A percentile compares a stretch with the other conserved stretches of the same genome.
Evolutionary conservation across 2,113 vertebrate genomes (phyloP).

Genomic region (Lota lota): DNA sequence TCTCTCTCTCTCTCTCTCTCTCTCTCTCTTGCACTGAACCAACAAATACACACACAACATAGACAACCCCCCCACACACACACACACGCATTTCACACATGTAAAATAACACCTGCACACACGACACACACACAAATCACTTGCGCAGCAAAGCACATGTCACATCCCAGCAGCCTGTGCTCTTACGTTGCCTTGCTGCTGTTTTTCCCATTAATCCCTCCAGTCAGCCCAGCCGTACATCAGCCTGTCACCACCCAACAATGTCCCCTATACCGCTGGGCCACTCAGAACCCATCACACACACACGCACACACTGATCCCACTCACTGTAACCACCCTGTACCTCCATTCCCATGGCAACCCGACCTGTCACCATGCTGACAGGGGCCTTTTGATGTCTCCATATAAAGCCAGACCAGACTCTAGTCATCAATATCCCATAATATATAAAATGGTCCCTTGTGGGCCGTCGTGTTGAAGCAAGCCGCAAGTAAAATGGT

Average conservation of each 20-base stretch:
- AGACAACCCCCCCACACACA: neutral
- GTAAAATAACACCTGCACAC: conserved; percentile 1
- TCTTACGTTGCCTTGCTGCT: conserved; percentile 25
- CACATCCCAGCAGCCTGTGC: neutral
- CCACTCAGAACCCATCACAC: conserved; percentile 42
- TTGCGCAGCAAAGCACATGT: too few species aligned
- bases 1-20: too few species aligned
- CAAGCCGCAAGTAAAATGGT: too few species aligned
- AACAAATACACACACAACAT: too few species aligned
- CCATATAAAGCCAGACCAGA: conserved; percentile 42
- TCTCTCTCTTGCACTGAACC: too few species aligned
- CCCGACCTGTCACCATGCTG: conserved; percentile 25
- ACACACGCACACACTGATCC: conserved; percentile 17
- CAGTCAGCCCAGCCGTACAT: conserved; percentile 42
- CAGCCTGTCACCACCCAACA: conserved; percentile 54
- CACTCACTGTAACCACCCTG: conserved; percentile 43
- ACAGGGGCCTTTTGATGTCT: conserved; percentile 32
- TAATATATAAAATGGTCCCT: neutral
- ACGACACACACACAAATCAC: neutral
- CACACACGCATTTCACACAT: conserved; percentile 4
- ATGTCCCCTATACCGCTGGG: conserved; percentile 20
- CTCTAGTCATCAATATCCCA: conserved; percentile 28
- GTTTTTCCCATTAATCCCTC: conserved; percentile 54
- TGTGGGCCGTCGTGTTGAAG: too few species aligned
- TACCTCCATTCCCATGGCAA: conserved; percentile 22